Percentiles rank a stretch among this genome's conserved stretches.
Conservation (phyloP, 2,113 vertebrate genomes). For the Pachyramphus minor region DNA sequence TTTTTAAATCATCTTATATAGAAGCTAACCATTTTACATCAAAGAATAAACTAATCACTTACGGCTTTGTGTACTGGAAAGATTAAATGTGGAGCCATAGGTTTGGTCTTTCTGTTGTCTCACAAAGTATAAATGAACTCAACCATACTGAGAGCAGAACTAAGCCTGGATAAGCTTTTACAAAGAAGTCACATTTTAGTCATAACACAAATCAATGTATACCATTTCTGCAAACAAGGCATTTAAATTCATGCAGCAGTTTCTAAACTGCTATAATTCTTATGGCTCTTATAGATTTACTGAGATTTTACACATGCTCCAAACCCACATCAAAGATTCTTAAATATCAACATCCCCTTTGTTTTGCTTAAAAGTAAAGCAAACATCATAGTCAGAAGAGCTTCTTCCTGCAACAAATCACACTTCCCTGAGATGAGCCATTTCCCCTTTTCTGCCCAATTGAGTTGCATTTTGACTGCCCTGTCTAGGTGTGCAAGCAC, state of each 20-base stretch:
- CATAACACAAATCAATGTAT: neutral
- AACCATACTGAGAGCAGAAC: neutral
- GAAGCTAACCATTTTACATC: neutral
- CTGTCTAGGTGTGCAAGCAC: neutral
- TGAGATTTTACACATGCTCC: neutral
- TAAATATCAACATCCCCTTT: neutral
- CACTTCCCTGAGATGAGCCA: neutral
- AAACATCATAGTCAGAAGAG: neutral
- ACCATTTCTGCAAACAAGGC: neutral
- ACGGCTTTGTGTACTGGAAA: neutral
- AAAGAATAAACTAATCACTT: neutral
- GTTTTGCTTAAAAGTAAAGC: neutral
- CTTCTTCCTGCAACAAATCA: neutral
- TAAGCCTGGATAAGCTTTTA: neutral
- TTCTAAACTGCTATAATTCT: neutral
- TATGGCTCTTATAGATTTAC: neutral
- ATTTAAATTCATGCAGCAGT: neutral
- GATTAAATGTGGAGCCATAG: neutral
- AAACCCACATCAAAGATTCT: neutral
- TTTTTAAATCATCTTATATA: neutral
- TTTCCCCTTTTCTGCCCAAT: neutral
- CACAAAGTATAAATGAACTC: neutral
- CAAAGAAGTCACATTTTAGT: neutral
- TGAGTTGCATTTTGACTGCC: neutral
- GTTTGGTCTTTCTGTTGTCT: neutral